These are phyloP conservation scores for Terebella lapidaria DNA, from an alignment of 2,888 invertebrate species.

Conservation along the genomic window DNA sequence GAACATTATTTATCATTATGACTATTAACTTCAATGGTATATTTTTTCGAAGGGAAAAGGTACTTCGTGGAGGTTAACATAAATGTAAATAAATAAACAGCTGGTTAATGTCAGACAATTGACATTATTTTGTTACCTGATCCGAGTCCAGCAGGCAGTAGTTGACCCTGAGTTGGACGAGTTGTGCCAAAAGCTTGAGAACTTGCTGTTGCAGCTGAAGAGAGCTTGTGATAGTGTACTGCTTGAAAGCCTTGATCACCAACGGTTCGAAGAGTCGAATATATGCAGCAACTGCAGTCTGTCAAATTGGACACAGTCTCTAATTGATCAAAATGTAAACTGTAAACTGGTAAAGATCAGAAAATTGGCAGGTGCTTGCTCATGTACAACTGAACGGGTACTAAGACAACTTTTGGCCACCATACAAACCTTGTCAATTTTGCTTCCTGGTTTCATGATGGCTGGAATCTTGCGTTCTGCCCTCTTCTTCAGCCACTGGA, in stretches of 20 bases:
- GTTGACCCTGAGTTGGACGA: constrained; percentile 84
- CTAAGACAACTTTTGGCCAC: too few species aligned
- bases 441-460: constrained; percentile 54
- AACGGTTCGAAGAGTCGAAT: constrained; percentile 91
- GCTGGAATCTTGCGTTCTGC: constrained; percentile 52
- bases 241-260: constrained; percentile 86
- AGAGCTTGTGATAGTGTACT: constrained; percentile 82
- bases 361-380: too few species aligned
- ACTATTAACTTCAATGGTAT: too few species aligned
- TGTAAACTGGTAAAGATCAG: background rate
- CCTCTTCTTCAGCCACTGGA: constrained; percentile 51
- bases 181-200: constrained; percentile 74
- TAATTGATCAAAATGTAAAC: too few species aligned
- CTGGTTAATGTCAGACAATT: background rate
- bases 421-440: constrained; percentile 51
- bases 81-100: too few species aligned
- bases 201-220: constrained; percentile 75
- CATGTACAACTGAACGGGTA: too few species aligned
- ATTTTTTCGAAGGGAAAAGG: too few species aligned
- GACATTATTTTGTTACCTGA: constrained; percentile 55
- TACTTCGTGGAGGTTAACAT: too few species aligned
- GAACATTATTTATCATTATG: too few species aligned
- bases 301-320: too few species aligned
- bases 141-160: constrained; percentile 92
- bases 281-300: constrained; percentile 63